phyloP scores from a whole-genome alignment of 2,113 vertebrate species.

The Baryphthengus martii region DNA sequence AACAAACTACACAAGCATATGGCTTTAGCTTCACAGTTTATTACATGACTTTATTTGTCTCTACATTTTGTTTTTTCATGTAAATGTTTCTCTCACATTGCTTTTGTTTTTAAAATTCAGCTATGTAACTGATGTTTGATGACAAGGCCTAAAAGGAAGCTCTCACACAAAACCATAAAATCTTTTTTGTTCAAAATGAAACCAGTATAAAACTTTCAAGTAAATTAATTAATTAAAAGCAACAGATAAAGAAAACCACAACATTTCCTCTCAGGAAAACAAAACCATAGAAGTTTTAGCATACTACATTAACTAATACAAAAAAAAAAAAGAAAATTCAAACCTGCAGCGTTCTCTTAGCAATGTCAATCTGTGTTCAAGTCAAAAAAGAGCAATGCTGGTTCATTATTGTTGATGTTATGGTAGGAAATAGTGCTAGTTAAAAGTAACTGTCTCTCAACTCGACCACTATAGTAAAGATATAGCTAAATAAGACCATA shows the following conservation, averaged over 20 bases:
- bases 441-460: constrained; percentile 17
- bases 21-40: not conserved
- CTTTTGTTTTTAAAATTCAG: not conserved
- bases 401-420: not conserved
- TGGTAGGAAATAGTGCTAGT: constrained; percentile 4
- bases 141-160: not conserved
- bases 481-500: constrained; percentile 6
- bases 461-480: not conserved
- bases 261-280: not conserved
- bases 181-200: not conserved
- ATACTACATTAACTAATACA: not conserved
- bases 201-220: not conserved
- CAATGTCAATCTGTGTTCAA: not conserved
- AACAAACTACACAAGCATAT: not conserved
- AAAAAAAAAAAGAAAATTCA: not conserved
- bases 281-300: not conserved
- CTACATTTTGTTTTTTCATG: not conserved
- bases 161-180: not conserved
- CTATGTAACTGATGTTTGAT: not conserved
- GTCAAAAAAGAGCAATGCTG: not conserved
- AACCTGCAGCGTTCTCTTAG: not conserved
- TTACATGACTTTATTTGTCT: not conserved
- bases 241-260: not conserved
- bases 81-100: not conserved
- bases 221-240: not conserved